These are phyloP conservation scores for Drosophila phalerata DNA, from an alignment of 2,888 invertebrate genomes.

Conservation along the genomic window DNA sequence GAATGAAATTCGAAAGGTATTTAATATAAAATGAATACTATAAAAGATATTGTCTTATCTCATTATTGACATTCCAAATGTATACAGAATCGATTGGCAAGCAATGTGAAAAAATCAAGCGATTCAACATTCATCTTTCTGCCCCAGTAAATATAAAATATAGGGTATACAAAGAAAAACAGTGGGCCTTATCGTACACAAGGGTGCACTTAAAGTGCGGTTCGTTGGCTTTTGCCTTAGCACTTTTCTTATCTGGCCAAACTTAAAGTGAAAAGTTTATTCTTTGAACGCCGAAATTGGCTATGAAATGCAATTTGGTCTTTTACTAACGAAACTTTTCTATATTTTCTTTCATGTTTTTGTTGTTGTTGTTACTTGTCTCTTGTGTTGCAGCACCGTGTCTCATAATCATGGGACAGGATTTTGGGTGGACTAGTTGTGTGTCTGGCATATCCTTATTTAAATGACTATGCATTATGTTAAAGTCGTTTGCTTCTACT, in stretches of 20 bases:
- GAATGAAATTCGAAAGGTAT: neutral
- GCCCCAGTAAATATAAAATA: neutral
- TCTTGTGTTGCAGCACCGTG: constrained; percentile 43
- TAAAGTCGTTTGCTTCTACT: constrained; percentile 51
- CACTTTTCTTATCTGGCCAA: constrained; percentile 49
- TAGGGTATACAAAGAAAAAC: neutral
- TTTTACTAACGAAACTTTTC: constrained; percentile 47
- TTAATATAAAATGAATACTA: neutral
- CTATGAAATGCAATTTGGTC: constrained; percentile 67
- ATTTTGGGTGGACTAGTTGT: constrained; percentile 7
- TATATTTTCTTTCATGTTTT: constrained; percentile 4
- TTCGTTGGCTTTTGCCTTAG: constrained; percentile 21
- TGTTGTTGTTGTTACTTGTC: constrained; percentile 6
- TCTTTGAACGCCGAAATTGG: constrained; percentile 56
- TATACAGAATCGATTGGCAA: neutral
- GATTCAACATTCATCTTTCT: neutral
- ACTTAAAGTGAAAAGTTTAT: constrained; percentile 57
- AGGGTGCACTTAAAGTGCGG: constrained; percentile 40
- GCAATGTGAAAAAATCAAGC: neutral
- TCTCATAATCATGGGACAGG: constrained; percentile 49
- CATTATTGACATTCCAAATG: neutral
- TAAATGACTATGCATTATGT: constrained; percentile 78
- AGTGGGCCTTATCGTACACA: constrained; percentile 19
- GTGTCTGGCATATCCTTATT: constrained; percentile 61
- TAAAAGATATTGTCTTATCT: neutral